Evolutionary conservation across 2,888 invertebrate species (phyloP), one percentile per base, ranked within the genome.

Genomic region (Noctua fimbriata): DNA sequence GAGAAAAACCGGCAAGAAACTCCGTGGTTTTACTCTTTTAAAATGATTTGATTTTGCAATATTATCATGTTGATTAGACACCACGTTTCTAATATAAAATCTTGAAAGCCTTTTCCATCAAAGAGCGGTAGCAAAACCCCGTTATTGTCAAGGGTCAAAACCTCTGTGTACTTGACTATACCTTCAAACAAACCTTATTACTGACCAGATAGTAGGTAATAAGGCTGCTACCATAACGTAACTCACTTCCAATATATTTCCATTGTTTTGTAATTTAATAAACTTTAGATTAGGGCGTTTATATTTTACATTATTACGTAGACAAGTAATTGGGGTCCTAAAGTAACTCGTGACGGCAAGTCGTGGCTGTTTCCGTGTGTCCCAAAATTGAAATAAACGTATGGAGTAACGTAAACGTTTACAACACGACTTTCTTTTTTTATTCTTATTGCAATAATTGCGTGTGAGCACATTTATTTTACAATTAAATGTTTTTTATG

Each of bases 211-310:
- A 63, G 32, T 18, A 41, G 4, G 69, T 32, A 70, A 66, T 47
- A 44, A 55, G 28, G 14, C 21, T 65, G 49, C 24, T 52, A 36
- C 63, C 18, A 60, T 69, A 81, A 86, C 83, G 73, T 79, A 89
- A 87, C 79, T 70, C 32, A 81, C 86, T 84, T 78, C 82, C 78
- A 83, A 86, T 84, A 77, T 18, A 69, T 69, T 83, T 81, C 63
- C 69, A 82, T 85, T 84, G 79, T 90, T 89, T 85, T 83, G 75
- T 77, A 83, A 90, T 84, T 76, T 80, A 83, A 79, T 75, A 60
- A 69, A 74, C 58, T 75, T 73, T 73, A 78, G 49, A 79, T 81
- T 73, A 76, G 32, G 63, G 41, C 66, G 24, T 75, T 79, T 72
- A 73, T 36, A 75, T 76, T 74, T 65, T 49, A 52, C 28, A 16